A percentile compares a stretch with the other conserved stretches of the same genome.
phyloP scores from a whole-genome alignment of 2,113 vertebrate species.

The Aegithalos caudatus region DNA sequence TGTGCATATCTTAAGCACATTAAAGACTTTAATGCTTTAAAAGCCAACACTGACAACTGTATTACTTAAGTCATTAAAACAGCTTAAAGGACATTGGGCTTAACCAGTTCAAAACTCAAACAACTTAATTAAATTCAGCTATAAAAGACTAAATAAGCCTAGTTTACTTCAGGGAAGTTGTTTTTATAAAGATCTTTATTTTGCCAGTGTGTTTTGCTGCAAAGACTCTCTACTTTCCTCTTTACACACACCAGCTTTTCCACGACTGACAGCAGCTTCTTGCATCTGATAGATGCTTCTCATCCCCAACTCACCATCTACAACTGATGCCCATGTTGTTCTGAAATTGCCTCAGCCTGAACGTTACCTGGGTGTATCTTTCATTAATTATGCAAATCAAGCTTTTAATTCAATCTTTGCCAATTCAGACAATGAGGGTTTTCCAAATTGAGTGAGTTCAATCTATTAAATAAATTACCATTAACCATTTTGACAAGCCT shows the following conservation, averaged over 20 bases:
- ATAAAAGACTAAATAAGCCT: not conserved
- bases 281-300: not conserved
- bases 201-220: not conserved
- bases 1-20: not conserved
- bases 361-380: not conserved
- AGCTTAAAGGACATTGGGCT: not conserved
- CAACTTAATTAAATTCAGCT: slow-evolving; percentile 6
- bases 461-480: not conserved
- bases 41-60: not conserved
- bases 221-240: not conserved
- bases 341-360: not conserved
- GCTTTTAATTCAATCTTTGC: not conserved
- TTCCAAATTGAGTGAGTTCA: not conserved
- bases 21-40: not conserved
- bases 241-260: not conserved
- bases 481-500: slow-evolving; percentile 14
- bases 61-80: not conserved
- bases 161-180: not conserved
- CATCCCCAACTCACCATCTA: not conserved
- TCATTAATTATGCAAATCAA: not conserved
- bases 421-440: not conserved
- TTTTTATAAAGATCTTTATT: not conserved
- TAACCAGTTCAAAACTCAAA: slow-evolving; percentile 16
- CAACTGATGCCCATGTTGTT: not conserved
- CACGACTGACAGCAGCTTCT: not conserved